phyloP scores from a whole-genome alignment of 2,888 invertebrate species.

The Chloroclysta siterata region DNA sequence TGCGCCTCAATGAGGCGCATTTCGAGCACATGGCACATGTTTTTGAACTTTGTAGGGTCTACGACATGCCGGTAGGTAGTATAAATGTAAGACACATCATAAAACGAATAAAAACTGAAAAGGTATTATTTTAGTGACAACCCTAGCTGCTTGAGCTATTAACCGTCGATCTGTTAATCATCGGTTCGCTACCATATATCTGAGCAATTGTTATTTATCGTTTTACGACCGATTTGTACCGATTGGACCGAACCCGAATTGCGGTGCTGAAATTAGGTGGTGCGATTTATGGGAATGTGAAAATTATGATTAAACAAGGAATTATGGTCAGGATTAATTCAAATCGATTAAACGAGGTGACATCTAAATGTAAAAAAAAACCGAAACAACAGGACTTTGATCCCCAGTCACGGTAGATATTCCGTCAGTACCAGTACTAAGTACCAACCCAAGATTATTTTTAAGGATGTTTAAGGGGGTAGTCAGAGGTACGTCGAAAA shows the following conservation, averaged over 20 bases:
- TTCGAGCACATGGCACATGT: too few species aligned
- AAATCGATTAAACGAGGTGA: not conserved
- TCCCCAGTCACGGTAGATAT: too few species aligned
- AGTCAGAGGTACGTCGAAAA: too few species aligned
- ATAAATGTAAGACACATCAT: too few species aligned
- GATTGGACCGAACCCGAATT: conserved; percentile 28
- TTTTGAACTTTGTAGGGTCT: too few species aligned
- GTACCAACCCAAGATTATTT: too few species aligned
- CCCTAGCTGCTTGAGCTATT: conserved; percentile 45
- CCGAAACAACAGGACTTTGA: not conserved
- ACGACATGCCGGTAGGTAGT: too few species aligned
- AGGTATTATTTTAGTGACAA: conserved; percentile 4
- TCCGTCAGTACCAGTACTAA: too few species aligned
- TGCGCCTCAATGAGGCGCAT: too few species aligned
- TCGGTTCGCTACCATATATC: conserved; percentile 66
- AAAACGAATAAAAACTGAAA: too few species aligned
- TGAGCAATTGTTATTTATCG: conserved; percentile 74
- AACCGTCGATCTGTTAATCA: conserved; percentile 79
- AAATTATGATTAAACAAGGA: conserved; percentile 30
- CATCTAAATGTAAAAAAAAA: not conserved
- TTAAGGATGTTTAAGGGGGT: too few species aligned
- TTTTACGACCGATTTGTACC: conserved; percentile 50
- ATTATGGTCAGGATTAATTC: conserved; percentile 18
- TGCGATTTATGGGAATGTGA: conserved; percentile 24
- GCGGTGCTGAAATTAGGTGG: conserved; percentile 32